Percentiles rank a stretch among this genome's conserved stretches.
Conservation (phyloP, 2,113 vertebrate genomes). For the Carassius auratus region DNA sequence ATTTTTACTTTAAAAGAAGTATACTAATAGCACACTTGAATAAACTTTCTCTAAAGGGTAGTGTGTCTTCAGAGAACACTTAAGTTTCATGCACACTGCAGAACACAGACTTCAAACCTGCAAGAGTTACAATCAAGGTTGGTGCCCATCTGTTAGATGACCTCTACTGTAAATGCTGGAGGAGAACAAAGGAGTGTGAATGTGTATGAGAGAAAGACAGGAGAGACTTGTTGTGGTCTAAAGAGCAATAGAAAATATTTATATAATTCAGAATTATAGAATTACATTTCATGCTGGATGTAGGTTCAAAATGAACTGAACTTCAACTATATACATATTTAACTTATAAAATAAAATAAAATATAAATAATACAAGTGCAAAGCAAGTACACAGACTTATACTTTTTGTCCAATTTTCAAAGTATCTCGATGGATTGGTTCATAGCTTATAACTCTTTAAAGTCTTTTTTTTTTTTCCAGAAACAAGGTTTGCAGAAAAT, state of each 20-base stretch:
- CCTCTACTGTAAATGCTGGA: slow-evolving; percentile 52
- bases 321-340: too few species aligned
- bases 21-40: too few species aligned
- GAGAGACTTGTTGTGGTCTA: background rate
- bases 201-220: background rate
- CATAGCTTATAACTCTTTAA: background rate
- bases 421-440: background rate
- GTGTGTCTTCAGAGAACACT: too few species aligned
- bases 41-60: background rate
- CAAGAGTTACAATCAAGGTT: slow-evolving; percentile 59
- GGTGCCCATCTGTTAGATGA: slow-evolving; percentile 58
- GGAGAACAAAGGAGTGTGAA: slow-evolving; percentile 42
- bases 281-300: too few species aligned
- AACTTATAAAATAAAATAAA: too few species aligned
- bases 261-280: too few species aligned
- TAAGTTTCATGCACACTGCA: too few species aligned
- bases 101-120: slow-evolving; percentile 39
- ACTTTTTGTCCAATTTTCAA: background rate
- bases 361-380: too few species aligned
- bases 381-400: background rate
- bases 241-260: slow-evolving; percentile 31
- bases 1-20: too few species aligned
- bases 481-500: background rate
- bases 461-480: background rate
- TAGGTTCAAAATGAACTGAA: too few species aligned